Conservation (phyloP, 2,888 invertebrate species). For the Aphidoletes aphidimyza region DNA sequence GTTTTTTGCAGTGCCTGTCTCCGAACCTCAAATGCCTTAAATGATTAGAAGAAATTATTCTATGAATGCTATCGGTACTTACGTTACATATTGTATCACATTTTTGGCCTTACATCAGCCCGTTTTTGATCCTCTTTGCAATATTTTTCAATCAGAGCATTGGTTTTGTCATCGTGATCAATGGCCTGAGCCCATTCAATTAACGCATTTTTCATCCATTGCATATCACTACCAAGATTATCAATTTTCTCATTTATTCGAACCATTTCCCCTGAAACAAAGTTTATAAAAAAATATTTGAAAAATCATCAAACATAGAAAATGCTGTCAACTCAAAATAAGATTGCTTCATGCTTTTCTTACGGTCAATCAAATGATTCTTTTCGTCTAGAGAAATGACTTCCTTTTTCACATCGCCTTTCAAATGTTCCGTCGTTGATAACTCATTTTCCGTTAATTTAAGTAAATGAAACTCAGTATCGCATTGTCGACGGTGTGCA, state of each 20-base stretch:
- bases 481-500: conserved; percentile 76
- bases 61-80: background rate
- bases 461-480: conserved; percentile 72
- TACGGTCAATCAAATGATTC: background rate
- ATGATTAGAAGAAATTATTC: background rate
- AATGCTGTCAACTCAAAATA: background rate
- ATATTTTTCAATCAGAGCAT: conserved; percentile 76
- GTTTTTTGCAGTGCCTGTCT: conserved; percentile 69
- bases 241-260: conserved; percentile 44
- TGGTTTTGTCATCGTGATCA: conserved; percentile 75
- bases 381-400: background rate
- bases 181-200: conserved; percentile 79
- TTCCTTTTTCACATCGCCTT: conserved; percentile 58
- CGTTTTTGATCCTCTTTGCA: conserved; percentile 77
- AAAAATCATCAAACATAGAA: too few relatives aligned
- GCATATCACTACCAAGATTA: conserved; percentile 65
- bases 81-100: too few relatives aligned
- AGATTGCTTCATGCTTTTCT: background rate
- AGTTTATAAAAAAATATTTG: too few relatives aligned
- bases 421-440: conserved; percentile 61
- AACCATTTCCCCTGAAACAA: background rate
- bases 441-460: conserved; percentile 66
- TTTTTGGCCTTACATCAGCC: conserved; percentile 71
- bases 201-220: conserved; percentile 72
- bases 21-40: conserved; percentile 69